A percentile compares a stretch with the other conserved stretches of the same genome.
Conservation (phyloP, 2,888 invertebrate genomes). For the Amiota communis region DNA sequence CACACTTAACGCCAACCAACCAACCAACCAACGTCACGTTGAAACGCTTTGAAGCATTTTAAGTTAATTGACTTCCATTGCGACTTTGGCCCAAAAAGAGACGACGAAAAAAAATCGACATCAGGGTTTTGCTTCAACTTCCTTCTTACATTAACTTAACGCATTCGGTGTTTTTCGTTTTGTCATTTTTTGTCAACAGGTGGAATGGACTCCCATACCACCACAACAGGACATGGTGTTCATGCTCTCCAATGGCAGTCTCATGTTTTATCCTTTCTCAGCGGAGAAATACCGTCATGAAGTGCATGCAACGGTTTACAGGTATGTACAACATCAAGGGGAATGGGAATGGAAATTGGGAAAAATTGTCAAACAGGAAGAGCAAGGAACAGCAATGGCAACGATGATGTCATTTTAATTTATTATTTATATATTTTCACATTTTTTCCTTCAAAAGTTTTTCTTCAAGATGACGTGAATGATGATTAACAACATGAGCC, state of each 20-base stretch:
- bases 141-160: background rate
- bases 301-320: slow-evolving; percentile 88
- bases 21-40: background rate
- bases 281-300: slow-evolving; percentile 87
- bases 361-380: too few relatives aligned
- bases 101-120: background rate
- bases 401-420: background rate
- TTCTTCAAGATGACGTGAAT: too few relatives aligned
- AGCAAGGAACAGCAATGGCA: background rate
- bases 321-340: slow-evolving; percentile 72
- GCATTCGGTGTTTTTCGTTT: background rate
- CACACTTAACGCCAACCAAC: background rate
- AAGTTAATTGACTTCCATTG: slow-evolving; percentile 59
- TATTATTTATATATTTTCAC: slow-evolving; percentile 11
- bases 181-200: slow-evolving; percentile 67
- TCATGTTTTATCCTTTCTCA: slow-evolving; percentile 89
- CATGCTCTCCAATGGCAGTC: slow-evolving; percentile 86
- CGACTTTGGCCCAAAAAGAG: slow-evolving; percentile 16
- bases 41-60: slow-evolving; percentile 30
- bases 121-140: background rate
- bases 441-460: background rate
- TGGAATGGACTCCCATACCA: slow-evolving; percentile 84
- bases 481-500: too few relatives aligned
- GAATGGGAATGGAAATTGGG: too few relatives aligned
- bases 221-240: slow-evolving; percentile 82